phyloP scores from a whole-genome alignment of 1,140 invertebrate genomes.

The Tyrophagus putrescentiae region DNA sequence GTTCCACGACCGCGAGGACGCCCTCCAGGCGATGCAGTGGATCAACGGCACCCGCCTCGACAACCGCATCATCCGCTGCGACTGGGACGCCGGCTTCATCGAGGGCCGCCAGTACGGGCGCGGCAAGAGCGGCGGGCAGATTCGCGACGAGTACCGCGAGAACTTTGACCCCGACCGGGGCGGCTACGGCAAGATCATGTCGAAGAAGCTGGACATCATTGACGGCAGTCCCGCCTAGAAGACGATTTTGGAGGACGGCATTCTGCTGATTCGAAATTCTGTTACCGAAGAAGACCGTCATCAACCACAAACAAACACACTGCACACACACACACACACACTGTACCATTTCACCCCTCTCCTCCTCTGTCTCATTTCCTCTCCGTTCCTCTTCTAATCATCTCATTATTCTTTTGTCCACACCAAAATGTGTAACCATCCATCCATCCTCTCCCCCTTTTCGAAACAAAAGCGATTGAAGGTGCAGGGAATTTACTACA shows the following conservation, averaged over 20 bases:
- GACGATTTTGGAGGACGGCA: too few relatives aligned
- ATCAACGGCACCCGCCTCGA: conserved; percentile 92
- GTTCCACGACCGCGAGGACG: conserved; percentile 71
- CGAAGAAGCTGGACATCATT: conserved; percentile 3
- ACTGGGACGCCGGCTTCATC: conserved; percentile 98
- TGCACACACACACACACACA: not conserved
- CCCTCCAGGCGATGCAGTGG: conserved; percentile 87
- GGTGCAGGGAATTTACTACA: too few relatives aligned
- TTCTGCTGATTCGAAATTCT: too few relatives aligned
- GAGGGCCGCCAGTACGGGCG: conserved; percentile 96
- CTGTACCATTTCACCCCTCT: not conserved
- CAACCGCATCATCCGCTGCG: conserved; percentile 88
- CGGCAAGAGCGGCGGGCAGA: conserved; percentile 96
- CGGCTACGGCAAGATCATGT: conserved; percentile 84
- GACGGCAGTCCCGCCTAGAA: too few relatives aligned
- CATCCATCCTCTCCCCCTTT: too few relatives aligned
- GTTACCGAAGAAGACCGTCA: too few relatives aligned
- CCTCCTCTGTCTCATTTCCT: not conserved
- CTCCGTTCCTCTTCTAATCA: not conserved
- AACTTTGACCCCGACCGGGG: conserved; percentile 92
- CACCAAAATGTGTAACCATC: too few relatives aligned
- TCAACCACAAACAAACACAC: too few relatives aligned
- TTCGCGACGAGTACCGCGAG: conserved; percentile 92
- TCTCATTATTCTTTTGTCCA: not conserved
- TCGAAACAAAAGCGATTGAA: too few relatives aligned